phyloP scores from a whole-genome alignment of 2,113 vertebrate genomes.

The Silurus meridionalis region DNA sequence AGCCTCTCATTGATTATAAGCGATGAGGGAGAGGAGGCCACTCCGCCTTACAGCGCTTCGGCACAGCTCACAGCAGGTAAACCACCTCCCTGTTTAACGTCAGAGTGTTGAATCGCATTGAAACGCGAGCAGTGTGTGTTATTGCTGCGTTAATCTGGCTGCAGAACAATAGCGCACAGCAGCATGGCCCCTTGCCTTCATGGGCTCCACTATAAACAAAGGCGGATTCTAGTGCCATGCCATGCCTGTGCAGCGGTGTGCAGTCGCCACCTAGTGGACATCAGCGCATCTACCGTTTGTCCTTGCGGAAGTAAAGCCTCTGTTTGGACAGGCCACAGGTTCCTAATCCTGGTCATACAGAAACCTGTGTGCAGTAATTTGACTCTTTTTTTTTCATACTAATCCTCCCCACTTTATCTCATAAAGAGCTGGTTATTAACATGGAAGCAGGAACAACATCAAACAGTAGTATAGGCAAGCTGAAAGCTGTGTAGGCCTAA shows the following conservation, averaged over 20 bases:
- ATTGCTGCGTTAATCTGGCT: slow-evolving; percentile 67
- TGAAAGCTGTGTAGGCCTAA: background rate
- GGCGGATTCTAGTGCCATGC: slow-evolving; percentile 68
- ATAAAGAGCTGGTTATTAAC: background rate
- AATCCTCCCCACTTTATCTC: background rate
- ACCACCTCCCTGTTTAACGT: background rate
- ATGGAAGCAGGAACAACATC: background rate
- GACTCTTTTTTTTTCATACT: background rate
- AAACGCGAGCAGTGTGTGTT: slow-evolving; percentile 55
- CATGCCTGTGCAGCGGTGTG: slow-evolving; percentile 54
- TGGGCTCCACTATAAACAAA: slow-evolving; percentile 81
- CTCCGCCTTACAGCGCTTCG: slow-evolving; percentile 61
- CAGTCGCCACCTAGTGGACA: slow-evolving; percentile 65
- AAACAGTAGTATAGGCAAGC: background rate
- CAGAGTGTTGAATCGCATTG: slow-evolving; percentile 16
- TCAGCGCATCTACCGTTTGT: slow-evolving; percentile 3
- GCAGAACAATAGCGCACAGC: slow-evolving; percentile 71
- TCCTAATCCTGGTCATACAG: background rate
- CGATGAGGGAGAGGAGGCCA: slow-evolving; percentile 72
- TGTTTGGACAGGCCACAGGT: slow-evolving; percentile 13
- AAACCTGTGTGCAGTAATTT: too few relatives aligned
- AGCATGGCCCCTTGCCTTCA: slow-evolving; percentile 76
- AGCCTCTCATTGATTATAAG: slow-evolving; percentile 77
- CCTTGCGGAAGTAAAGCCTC: slow-evolving; percentile 16
- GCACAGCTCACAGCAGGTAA: slow-evolving; percentile 63